These are phyloP conservation scores for Caenorhabditis sulstoni DNA, from an alignment of 2,888 invertebrate genomes.

Conservation along the genomic window DNA sequence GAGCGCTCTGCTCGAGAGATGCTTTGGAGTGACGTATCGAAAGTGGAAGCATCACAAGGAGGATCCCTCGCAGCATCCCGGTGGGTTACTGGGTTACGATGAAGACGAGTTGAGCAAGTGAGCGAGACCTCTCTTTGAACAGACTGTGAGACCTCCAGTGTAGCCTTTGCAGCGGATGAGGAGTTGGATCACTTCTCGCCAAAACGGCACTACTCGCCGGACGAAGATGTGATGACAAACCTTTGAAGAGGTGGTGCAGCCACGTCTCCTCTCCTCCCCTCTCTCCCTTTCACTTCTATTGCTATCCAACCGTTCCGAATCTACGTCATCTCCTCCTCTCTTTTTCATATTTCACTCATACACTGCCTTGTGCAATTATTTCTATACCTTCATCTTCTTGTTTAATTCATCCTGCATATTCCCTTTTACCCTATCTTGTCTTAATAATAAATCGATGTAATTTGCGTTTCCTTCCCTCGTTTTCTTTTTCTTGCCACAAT, in stretches of 20 bases:
- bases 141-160: conserved; percentile 7
- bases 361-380: conserved; percentile 46
- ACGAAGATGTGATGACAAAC: conserved; percentile 47
- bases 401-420: too few relatives aligned
- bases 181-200: conserved; percentile 35
- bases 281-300: background rate
- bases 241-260: conserved; percentile 2
- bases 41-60: conserved; percentile 63
- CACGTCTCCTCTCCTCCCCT: background rate
- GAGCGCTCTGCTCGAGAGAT: conserved; percentile 50
- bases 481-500: conserved; percentile 7
- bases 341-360: conserved; percentile 44
- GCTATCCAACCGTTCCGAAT: background rate
- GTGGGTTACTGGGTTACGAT: conserved; percentile 29
- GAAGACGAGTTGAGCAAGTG: conserved; percentile 27
- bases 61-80: conserved; percentile 32
- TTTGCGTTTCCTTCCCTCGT: background rate
- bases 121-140: background rate
- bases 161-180: conserved; percentile 41
- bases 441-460: conserved; percentile 8
- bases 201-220: conserved; percentile 43
- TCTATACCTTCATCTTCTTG: background rate
- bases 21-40: conserved; percentile 61
- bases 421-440: background rate
- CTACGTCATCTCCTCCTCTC: conserved; percentile 12